A percentile compares a stretch with the other conserved stretches of the same genome.
phyloP scores from a whole-genome alignment of 2,797 vertebrate species.

The Mus minutoides region DNA sequence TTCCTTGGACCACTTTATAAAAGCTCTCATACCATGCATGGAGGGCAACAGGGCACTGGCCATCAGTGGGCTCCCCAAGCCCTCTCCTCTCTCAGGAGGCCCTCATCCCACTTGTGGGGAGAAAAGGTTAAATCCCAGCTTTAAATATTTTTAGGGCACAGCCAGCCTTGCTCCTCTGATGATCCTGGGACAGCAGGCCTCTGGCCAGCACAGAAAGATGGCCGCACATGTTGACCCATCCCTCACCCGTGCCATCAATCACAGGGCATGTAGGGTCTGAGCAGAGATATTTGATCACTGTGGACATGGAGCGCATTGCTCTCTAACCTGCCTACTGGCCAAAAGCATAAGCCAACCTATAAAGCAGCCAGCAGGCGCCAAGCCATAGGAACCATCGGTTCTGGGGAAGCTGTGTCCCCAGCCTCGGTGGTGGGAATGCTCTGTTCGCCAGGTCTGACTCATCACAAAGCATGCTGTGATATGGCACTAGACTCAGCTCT shows the following conservation, averaged over 20 bases:
- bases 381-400: background rate
- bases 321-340: background rate
- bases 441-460: slow-evolving; percentile 67
- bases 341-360: background rate
- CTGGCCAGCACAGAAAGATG: background rate
- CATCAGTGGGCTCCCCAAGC: background rate
- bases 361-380: background rate
- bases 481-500: slow-evolving; percentile 17
- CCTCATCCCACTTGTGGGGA: background rate
- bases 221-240: background rate
- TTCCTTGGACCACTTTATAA: background rate
- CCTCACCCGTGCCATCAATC: background rate
- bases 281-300: background rate
- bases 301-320: background rate
- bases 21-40: background rate
- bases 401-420: background rate
- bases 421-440: background rate
- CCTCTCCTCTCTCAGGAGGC: background rate
- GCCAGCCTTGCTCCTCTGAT: background rate
- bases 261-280: background rate
- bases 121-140: background rate
- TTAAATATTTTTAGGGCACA: background rate
- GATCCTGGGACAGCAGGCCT: background rate
- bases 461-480: background rate
- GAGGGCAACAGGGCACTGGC: background rate